These are phyloP conservation scores for Liparis tanakae DNA, from an alignment of 2,797 vertebrate genomes.

Conservation along the genomic window DNA sequence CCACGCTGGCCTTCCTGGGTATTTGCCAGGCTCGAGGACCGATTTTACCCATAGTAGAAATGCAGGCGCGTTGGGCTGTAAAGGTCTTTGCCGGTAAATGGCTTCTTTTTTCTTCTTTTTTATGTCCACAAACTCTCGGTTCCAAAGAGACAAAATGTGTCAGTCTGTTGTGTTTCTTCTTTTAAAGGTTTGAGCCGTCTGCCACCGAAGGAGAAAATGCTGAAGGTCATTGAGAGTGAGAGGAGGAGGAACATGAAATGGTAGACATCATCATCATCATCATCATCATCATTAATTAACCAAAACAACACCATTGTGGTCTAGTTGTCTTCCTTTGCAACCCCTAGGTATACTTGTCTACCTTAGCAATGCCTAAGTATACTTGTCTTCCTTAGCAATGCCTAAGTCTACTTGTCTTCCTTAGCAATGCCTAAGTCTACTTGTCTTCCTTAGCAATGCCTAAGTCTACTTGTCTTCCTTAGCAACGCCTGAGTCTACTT, in stretches of 20 bases:
- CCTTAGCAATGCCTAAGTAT: no score
- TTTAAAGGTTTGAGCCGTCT: slow-evolving; percentile 69
- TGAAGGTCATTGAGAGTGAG: slow-evolving; percentile 63
- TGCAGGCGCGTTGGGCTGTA: slow-evolving; percentile 84
- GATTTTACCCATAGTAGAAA: slow-evolving; percentile 79
- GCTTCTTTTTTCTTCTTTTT: not conserved
- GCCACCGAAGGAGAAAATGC: slow-evolving; percentile 73
- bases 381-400: no score
- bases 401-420: not conserved
- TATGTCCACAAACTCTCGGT: not conserved
- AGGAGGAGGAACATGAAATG: slow-evolving; percentile 57
- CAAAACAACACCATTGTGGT: not conserved
- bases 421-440: no score
- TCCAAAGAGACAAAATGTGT: not conserved
- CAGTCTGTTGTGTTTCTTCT: slow-evolving; percentile 19
- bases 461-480: no score
- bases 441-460: no score
- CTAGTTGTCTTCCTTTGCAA: no score
- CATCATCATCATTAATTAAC: not conserved
- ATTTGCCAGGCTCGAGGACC: slow-evolving; percentile 76
- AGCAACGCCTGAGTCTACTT: no score
- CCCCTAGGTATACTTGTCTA: no score
- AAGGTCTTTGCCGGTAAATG: slow-evolving; percentile 81
- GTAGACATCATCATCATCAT: slow-evolving; percentile 50
- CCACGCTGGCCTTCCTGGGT: slow-evolving; percentile 82